Percentiles rank a stretch among this genome's conserved stretches.
Evolutionary conservation across 2,113 vertebrate genomes (phyloP).

Genomic region (Numida meleagris): DNA sequence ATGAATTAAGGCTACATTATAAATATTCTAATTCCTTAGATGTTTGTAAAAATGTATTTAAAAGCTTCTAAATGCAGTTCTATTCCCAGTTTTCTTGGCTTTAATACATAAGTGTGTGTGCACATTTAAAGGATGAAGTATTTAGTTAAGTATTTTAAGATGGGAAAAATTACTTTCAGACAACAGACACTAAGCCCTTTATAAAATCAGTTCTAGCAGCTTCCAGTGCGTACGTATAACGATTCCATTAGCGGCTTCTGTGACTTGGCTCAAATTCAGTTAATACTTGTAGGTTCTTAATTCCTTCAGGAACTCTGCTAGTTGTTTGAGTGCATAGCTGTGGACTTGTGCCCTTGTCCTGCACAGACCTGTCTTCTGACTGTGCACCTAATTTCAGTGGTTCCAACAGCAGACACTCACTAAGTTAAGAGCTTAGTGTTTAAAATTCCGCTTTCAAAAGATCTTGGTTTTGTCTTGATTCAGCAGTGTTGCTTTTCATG

Average conservation of each 20-base stretch:
- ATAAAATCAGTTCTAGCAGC: background rate
- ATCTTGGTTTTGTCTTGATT: background rate
- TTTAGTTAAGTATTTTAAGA: background rate
- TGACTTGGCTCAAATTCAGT: background rate
- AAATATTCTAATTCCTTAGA: background rate
- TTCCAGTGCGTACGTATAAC: background rate
- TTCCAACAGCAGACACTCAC: background rate
- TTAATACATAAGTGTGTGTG: background rate
- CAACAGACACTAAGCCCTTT: background rate
- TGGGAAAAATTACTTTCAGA: background rate
- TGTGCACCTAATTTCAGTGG: background rate
- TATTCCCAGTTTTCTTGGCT: background rate
- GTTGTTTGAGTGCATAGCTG: background rate
- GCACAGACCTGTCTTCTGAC: background rate
- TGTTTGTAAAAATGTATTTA: background rate
- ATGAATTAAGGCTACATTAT: background rate
- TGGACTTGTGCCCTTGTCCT: background rate
- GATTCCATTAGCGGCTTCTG: background rate
- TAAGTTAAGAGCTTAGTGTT: background rate
- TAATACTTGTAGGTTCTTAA: background rate
- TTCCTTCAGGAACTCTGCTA: background rate
- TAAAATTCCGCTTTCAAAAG: background rate
- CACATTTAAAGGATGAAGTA: background rate
- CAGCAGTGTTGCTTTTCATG: background rate
- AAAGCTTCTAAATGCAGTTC: background rate